Conservation (phyloP, 2,797 vertebrate genomes). For the Coendou prehensilis region DNA sequence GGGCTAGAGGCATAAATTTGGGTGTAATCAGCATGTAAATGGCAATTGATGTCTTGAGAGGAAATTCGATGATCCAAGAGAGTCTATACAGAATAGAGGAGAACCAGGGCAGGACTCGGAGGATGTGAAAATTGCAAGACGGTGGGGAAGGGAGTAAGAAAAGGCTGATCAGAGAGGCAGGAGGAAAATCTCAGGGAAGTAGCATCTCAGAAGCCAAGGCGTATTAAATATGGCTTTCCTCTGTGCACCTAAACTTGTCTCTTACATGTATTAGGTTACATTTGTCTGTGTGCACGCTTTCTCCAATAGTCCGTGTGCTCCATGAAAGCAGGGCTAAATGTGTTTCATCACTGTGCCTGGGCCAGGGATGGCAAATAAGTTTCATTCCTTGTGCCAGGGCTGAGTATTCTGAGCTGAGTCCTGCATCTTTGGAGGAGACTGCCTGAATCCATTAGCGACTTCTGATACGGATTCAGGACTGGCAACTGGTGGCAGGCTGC, state of each 20-base stretch:
- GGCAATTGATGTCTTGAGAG: neutral
- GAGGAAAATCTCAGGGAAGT: neutral
- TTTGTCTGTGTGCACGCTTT: neutral
- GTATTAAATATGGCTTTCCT: neutral
- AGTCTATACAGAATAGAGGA: neutral
- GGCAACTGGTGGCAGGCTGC: neutral
- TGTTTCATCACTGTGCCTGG: neutral
- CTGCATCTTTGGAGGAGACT: neutral
- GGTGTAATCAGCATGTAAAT: neutral
- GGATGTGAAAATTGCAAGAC: too few species aligned
- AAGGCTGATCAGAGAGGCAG: neutral
- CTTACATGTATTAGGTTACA: too few species aligned
- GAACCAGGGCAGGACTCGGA: neutral
- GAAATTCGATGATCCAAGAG: neutral
- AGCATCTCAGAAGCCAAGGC: neutral
- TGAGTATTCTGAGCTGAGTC: neutral
- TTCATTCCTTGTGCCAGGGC: neutral
- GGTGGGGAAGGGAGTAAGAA: neutral
- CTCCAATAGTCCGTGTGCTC: neutral
- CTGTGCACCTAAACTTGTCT: neutral
- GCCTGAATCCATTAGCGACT: slow-evolving; percentile 8
- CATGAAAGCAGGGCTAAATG: neutral
- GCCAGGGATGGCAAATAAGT: neutral
- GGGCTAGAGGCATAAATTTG: neutral
- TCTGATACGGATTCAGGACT: neutral